Conservation (phyloP, 2,113 vertebrate species). For the Epinephelus fuscoguttatus region DNA sequence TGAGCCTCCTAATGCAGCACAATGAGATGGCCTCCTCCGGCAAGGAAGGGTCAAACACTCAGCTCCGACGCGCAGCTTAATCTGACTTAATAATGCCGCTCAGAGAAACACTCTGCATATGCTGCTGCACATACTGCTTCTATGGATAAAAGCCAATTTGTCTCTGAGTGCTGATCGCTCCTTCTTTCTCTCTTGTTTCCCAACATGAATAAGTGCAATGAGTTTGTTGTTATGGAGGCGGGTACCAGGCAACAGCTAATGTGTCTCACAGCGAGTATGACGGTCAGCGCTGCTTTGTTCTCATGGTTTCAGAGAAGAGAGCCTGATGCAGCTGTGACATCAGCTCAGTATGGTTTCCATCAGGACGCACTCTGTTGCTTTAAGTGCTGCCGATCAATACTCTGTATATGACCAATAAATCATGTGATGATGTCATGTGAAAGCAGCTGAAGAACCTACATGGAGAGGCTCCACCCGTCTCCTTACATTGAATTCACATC, state of each 20-base stretch:
- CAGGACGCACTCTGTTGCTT: background rate
- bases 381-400: background rate
- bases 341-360: slow-evolving; percentile 3
- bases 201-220: slow-evolving; percentile 10
- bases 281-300: slow-evolving; percentile 7
- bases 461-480: no score
- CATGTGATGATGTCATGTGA: background rate
- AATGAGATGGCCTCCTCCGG: slow-evolving; percentile 57
- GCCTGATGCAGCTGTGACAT: background rate
- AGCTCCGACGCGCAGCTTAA: slow-evolving; percentile 55
- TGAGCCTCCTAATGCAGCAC: slow-evolving; percentile 62
- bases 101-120: slow-evolving; percentile 44
- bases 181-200: slow-evolving; percentile 9
- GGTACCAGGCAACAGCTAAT: slow-evolving; percentile 50
- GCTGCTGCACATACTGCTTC: slow-evolving; percentile 28
- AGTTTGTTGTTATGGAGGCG: slow-evolving; percentile 49
- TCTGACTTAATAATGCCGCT: slow-evolving; percentile 69
- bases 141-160: slow-evolving; percentile 60
- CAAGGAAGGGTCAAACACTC: slow-evolving; percentile 73
- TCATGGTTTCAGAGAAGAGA: background rate
- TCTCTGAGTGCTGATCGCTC: slow-evolving; percentile 59
- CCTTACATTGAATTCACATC: no score
- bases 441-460: background rate
- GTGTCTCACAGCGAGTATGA: slow-evolving; percentile 1
- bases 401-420: background rate